Base-by-base conservation (phyloP, 2,113 vertebrate species). In the Nannobrachium achirus region DNA sequence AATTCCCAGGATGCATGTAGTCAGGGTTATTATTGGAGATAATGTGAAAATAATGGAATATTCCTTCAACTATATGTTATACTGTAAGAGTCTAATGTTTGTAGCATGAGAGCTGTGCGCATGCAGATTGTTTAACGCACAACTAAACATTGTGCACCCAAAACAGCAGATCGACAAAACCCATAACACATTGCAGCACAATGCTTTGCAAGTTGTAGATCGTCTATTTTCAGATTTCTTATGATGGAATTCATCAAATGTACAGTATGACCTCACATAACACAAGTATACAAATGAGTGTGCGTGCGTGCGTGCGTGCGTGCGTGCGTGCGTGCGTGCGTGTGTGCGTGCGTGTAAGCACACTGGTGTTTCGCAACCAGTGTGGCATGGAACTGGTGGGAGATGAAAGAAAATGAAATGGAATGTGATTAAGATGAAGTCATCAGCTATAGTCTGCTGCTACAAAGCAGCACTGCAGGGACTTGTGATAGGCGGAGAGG, bases 351-450 rank as follows among this genome's bases (percentile, higher is more conserved):
- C 25, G 3, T 33, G 25, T 33, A 66, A 74, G 69, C 66, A 62
- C 81, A 85, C 77, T 86, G 84, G 69, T 51, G 77, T 76, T 85
- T 66, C 3, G 10, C 62, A 79, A 65, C 52, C 78, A 79, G 64
- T 40, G 73, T 62, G 33, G 73, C 80, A 57, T 72, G 68, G 52
- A 45, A 59, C 65, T 3, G 50, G 7, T 63, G 25, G 75, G 80
- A 91, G 86, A 87, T 85, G 11, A 84, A 88, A 71, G 80, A 89
- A 90, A 89, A 87, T 66, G 88, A 71, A 88, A 81, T 15, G 51
- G 79, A 85, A 88, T 87, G 81, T 89, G 87, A 90, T 90, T 89
- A 88, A 88, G 75, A 91, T 89, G 82, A 90, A 91, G 90, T 86
- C 86, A 80, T 91, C 86, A 84, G 72, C 74, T 73, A 72, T 84